These are phyloP conservation scores for Ophioninae sp. DNA, from an alignment of 2,888 invertebrate species.

Conservation along the genomic window DNA sequence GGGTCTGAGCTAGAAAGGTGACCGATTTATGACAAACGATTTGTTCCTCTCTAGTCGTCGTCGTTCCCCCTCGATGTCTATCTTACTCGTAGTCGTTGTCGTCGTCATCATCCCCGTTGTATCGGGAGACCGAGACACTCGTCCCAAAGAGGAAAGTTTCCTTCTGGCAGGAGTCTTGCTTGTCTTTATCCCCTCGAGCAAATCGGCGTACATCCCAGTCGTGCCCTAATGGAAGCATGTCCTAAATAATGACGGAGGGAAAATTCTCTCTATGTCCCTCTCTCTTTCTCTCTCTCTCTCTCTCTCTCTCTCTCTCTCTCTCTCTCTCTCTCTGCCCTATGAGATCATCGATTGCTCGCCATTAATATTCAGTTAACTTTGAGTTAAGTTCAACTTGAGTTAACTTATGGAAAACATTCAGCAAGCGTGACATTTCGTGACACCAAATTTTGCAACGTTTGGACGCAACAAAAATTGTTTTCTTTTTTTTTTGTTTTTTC, in stretches of 20 bases:
- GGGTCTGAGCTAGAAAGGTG: slow-evolving; percentile 69
- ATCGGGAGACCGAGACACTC: slow-evolving; percentile 61
- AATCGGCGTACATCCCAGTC: slow-evolving; percentile 50
- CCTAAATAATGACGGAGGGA: slow-evolving; percentile 76
- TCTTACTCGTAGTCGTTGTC: slow-evolving; percentile 43
- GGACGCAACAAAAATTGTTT: too few relatives aligned
- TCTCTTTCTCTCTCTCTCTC: slow-evolving; percentile 7
- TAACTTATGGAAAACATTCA: too few relatives aligned
- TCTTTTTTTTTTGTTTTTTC: too few relatives aligned
- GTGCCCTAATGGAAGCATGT: slow-evolving; percentile 71
- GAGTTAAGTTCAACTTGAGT: too few relatives aligned
- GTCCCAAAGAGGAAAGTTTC: slow-evolving; percentile 62
- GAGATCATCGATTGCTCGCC: too few relatives aligned
- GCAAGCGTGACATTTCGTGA: too few relatives aligned
- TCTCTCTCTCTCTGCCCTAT: too few relatives aligned
- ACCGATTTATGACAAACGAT: slow-evolving; percentile 78
- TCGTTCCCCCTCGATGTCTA: too few relatives aligned
- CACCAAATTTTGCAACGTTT: too few relatives aligned
- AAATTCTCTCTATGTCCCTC: slow-evolving; percentile 59
- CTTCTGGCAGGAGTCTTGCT: slow-evolving; percentile 65
- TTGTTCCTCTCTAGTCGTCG: slow-evolving; percentile 68
- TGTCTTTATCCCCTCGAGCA: slow-evolving; percentile 49
- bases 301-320: too few relatives aligned
- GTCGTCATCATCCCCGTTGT: slow-evolving; percentile 35
- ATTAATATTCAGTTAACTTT: too few relatives aligned